These are phyloP conservation scores for Ailuropoda melanoleuca DNA, from an alignment of 2,113 vertebrate species.

Conservation along the genomic window DNA sequence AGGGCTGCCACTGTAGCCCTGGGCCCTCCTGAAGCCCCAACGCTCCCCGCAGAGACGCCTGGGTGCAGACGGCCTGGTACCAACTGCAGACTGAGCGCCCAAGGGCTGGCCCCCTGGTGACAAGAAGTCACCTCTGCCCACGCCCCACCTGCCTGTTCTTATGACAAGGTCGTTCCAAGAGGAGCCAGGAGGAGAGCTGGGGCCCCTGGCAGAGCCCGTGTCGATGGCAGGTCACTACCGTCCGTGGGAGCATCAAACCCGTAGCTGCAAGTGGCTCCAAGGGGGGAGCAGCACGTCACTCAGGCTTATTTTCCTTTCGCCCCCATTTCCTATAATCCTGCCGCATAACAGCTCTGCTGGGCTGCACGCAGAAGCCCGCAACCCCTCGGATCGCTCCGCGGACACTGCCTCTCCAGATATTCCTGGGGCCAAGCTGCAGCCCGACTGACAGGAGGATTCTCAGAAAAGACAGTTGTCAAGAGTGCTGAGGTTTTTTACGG, in stretches of 20 bases:
- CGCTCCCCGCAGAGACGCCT: neutral
- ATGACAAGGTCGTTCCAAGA: neutral
- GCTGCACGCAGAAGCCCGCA: rapidly evolving
- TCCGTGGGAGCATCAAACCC: neutral
- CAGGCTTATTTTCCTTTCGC: neutral
- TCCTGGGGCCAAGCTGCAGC: neutral
- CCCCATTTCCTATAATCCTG: neutral
- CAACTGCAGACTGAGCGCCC: neutral
- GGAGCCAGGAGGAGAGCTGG: rapidly evolving
- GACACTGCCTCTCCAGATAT: rapidly evolving
- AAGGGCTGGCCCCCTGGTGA: neutral
- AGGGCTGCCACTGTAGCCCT: neutral
- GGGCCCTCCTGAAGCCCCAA: neutral
- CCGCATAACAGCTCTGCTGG: neutral
- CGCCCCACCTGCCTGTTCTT: neutral
- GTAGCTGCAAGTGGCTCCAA: neutral
- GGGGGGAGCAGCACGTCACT: neutral
- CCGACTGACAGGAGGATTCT: neutral
- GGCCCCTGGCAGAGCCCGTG: neutral
- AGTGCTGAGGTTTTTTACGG: neutral
- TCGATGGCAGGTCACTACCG: neutral
- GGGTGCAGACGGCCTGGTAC: neutral
- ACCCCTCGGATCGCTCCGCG: rapidly evolving
- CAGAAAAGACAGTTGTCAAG: neutral
- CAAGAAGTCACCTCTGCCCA: neutral